phyloP scores from a whole-genome alignment of 2,888 invertebrate genomes.

The Rhogogaster chlorosoma region DNA sequence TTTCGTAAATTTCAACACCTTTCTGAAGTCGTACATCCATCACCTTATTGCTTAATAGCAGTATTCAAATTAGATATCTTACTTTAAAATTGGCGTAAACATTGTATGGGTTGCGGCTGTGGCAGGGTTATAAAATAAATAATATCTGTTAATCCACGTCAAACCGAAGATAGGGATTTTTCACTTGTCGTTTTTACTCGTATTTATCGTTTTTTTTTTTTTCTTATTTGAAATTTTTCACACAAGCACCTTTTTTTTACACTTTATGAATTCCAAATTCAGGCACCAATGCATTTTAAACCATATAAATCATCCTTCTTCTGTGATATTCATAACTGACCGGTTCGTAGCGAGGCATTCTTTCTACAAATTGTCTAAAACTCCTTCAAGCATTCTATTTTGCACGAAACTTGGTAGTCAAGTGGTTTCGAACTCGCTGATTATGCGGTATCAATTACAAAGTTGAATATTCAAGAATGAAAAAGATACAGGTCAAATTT shows the following conservation, averaged over 20 bases:
- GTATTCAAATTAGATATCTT: slow-evolving; percentile 5
- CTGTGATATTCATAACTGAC: background rate
- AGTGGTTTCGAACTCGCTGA: background rate
- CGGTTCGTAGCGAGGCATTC: background rate
- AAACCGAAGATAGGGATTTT: background rate
- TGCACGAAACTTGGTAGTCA: background rate
- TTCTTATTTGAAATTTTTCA: background rate
- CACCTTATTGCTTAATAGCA: background rate
- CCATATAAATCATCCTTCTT: background rate
- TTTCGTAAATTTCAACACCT: background rate
- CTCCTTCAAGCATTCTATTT: background rate
- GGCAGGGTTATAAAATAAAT: slow-evolving; percentile 43
- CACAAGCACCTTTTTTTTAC: background rate
- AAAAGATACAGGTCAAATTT: background rate
- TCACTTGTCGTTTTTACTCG: background rate
- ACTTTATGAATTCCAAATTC: background rate
- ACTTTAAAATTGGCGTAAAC: background rate
- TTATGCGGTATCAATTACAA: background rate
- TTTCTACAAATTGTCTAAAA: background rate
- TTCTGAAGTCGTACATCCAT: background rate
- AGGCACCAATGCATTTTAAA: background rate
- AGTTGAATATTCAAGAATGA: background rate
- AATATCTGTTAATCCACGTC: background rate
- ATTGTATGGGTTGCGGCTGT: slow-evolving; percentile 28
- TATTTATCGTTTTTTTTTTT: background rate